Conservation (phyloP, 2,113 vertebrate genomes). For the Ceyx margarethae region DNA sequence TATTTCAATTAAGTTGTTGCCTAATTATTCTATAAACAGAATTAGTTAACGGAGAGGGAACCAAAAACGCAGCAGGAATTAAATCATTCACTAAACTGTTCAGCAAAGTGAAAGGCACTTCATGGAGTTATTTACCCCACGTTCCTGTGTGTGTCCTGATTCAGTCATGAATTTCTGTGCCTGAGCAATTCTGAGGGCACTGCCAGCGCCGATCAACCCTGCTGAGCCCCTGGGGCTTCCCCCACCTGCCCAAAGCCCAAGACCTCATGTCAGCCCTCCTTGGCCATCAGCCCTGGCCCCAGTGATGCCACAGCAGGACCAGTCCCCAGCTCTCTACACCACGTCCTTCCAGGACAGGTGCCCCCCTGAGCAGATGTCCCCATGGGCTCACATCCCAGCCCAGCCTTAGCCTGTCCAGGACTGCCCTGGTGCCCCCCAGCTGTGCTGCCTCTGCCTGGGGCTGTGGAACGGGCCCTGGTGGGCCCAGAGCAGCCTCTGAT, state of each 20-base stretch:
- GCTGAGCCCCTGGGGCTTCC: fast-evolving
- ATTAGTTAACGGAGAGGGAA: conserved; percentile 12
- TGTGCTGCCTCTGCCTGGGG: background rate
- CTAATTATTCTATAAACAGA: conserved; percentile 50
- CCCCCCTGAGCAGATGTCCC: fast-evolving
- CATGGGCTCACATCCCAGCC: fast-evolving
- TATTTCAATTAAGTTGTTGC: conserved; percentile 45
- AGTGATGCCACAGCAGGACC: fast-evolving
- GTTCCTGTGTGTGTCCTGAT: background rate
- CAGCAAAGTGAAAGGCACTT: background rate
- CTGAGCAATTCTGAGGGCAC: background rate
- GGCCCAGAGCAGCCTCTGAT: background rate
- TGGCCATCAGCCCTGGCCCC: background rate
- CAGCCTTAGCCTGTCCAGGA: fast-evolving
- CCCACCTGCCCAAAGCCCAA: fast-evolving
- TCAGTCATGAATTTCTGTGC: background rate
- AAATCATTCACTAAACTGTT: background rate
- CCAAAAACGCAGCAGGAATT: background rate
- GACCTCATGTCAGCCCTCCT: fast-evolving
- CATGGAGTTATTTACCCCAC: background rate
- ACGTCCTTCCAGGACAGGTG: background rate
- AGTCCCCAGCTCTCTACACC: background rate
- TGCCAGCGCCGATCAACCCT: fast-evolving
- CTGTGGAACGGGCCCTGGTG: too few species aligned
- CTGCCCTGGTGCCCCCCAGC: fast-evolving